Base-by-base conservation (phyloP, 2,113 vertebrate species). In the Echinops telfairi region DNA sequence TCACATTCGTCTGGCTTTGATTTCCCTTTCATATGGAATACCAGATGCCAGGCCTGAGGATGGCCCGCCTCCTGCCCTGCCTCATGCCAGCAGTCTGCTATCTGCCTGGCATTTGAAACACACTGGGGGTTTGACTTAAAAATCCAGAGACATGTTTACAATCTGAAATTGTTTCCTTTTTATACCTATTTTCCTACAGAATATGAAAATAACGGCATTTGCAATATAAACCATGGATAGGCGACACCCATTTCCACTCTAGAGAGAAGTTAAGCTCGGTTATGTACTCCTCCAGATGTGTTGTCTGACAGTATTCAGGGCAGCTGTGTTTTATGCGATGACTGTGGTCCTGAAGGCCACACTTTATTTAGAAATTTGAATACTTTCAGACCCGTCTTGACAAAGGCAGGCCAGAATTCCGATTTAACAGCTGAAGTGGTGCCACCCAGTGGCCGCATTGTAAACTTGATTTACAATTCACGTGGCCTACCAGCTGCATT, bases 361-460 rank as follows among this genome's bases (percentile, higher is more conserved):
- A 82, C 15, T 58, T 64, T 91, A 91, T 88, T 88, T 80, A 33
- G 92, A 83, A 90, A 86, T 62, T 60, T 83, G 80, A 77, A 75
- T 87, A 88, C 90, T 95, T 94, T 0, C 1, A 94, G 58, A 86
- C 31, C n/a, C 38, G 15, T 83, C 66, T 94, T 64, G 68, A 95
- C 88, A 96, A 96, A 96, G 38, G 36, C 25, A 85, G 76, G 53
- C 53, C 58, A 33, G 40, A 86, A 91, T 96, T 91, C 75, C 40
- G 90, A 80, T 95, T 93, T 96, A 83, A 90, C 81, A 94, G 77
- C 86, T 96, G 8, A 96, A 83, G 76, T 96, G 89, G 92, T 64
- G 91, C 95, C 96, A 96, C 92, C 96, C 86, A 89, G 92, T 96
- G 96, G 96, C 66, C 77, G 75, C 15, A 94, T 38, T 90, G 40